Percentiles rank a stretch among this genome's conserved stretches.
These are phyloP conservation scores for Setophaga petechia DNA, from an alignment of 2,113 vertebrate species.

Conservation along the genomic window DNA sequence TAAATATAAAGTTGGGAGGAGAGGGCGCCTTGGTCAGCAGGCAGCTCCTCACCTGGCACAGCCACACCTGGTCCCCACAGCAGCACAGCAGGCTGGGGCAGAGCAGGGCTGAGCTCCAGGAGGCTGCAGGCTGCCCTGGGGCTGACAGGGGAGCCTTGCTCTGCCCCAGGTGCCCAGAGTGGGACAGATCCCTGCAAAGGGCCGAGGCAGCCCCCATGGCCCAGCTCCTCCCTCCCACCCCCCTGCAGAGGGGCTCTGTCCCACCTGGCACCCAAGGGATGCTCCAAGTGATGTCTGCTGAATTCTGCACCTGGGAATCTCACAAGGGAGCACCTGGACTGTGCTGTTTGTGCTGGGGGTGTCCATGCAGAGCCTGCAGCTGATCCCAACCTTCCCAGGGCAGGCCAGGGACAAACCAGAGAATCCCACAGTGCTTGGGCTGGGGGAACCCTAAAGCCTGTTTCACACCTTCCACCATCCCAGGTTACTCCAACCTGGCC, in stretches of 20 bases:
- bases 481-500: not conserved
- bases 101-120: not conserved
- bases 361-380: fast-evolving
- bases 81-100: not conserved
- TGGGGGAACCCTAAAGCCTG: not conserved
- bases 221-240: not conserved
- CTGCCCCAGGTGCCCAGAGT: not conserved
- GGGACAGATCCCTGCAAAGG: not conserved
- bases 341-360: fast-evolving
- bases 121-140: fast-evolving
- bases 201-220: not conserved
- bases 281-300: fast-evolving
- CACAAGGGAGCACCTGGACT: not conserved
- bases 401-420: not conserved
- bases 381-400: not conserved
- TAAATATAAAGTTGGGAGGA: not conserved
- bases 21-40: not conserved
- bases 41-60: not conserved
- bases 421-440: not conserved
- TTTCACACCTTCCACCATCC: not conserved
- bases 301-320: not conserved
- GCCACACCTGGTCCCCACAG: not conserved
- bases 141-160: not conserved
- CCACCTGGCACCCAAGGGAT: not conserved
- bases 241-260: not conserved